A percentile compares a stretch with the other conserved stretches of the same genome.
phyloP scores from a whole-genome alignment of 2,113 vertebrate species.

The Entelurus aequoreus region DNA sequence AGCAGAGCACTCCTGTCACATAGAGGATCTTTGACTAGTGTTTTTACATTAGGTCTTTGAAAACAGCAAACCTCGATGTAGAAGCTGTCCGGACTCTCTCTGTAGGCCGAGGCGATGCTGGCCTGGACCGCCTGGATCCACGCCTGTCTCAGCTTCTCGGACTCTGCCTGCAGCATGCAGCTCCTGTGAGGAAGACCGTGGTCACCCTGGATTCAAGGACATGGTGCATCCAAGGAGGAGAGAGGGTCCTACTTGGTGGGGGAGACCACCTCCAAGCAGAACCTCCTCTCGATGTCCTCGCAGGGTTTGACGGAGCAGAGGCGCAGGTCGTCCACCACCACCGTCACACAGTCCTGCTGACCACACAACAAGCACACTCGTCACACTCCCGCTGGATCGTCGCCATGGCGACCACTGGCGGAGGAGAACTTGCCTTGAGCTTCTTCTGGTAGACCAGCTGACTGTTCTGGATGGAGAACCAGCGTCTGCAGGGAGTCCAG shows the following conservation, averaged over 20 bases:
- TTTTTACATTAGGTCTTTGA: background rate
- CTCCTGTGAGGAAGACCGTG: slow-evolving; percentile 72
- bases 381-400: background rate
- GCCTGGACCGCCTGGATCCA: slow-evolving; percentile 97
- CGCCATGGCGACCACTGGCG: too few species aligned
- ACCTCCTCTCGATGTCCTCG: slow-evolving; percentile 94
- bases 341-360: slow-evolving; percentile 84
- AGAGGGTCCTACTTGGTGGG: slow-evolving; percentile 85
- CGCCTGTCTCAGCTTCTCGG: slow-evolving; percentile 86
- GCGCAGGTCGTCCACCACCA: slow-evolving; percentile 93
- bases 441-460: slow-evolving; percentile 99
- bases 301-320: slow-evolving; percentile 93
- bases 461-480: slow-evolving; percentile 99
- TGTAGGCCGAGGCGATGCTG: slow-evolving; percentile 93
- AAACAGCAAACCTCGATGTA: slow-evolving; percentile 78
- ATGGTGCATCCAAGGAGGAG: too few species aligned
- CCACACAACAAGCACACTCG: background rate
- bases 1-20: too few species aligned
- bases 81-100: slow-evolving; percentile 88
- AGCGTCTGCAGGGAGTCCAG: slow-evolving; percentile 75
- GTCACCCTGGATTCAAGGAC: too few species aligned
- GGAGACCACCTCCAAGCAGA: slow-evolving; percentile 97
- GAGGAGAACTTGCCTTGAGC: slow-evolving; percentile 78
- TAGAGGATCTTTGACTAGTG: background rate
- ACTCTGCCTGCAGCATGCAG: slow-evolving; percentile 97